phyloP scores from a whole-genome alignment of 2,797 vertebrate species.

The Sandelia bainsii region DNA sequence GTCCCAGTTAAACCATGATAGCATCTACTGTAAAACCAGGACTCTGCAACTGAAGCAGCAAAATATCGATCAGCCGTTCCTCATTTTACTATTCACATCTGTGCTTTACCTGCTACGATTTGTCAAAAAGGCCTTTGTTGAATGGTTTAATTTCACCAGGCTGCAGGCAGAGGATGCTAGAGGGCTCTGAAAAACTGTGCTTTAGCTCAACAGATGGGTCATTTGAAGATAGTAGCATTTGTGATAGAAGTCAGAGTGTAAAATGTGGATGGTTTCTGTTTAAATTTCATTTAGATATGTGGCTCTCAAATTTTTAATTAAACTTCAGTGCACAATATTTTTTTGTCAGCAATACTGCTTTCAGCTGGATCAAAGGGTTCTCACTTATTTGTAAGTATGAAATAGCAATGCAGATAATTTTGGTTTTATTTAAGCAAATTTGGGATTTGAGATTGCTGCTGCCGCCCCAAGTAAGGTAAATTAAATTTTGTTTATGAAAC shows the following conservation, averaged over 20 bases:
- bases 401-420: neutral
- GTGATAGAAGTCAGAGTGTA: neutral
- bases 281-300: neutral
- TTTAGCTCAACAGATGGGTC: neutral
- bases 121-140: neutral
- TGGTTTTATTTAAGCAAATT: neutral
- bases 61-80: neutral
- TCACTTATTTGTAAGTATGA: no score
- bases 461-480: neutral
- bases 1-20: neutral
- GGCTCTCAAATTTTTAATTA: neutral
- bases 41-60: constrained; percentile 1
- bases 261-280: neutral
- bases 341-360: neutral
- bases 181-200: constrained; percentile 15
- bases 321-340: neutral
- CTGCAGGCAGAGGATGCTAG: constrained; percentile 46
- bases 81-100: neutral
- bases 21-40: no score
- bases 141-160: constrained; percentile 30
- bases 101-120: neutral
- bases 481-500: neutral
- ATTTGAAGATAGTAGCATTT: neutral
- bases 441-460: neutral
- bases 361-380: constrained; percentile 10